Conservation (phyloP, 2,113 vertebrate species). For the Theristicus caerulescens region DNA sequence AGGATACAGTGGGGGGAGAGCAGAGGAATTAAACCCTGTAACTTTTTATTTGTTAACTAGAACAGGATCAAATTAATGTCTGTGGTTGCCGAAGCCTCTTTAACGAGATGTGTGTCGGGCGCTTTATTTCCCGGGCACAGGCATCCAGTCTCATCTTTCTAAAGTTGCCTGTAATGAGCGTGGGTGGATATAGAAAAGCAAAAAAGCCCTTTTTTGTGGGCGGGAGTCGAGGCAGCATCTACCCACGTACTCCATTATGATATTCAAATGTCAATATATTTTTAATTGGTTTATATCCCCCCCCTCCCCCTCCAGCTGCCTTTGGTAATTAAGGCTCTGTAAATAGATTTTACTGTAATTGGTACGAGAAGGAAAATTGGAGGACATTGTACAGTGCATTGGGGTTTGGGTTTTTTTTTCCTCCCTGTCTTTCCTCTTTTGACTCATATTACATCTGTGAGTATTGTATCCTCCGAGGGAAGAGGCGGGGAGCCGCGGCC, state of each 20-base stretch:
- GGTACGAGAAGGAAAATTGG: conserved; percentile 53
- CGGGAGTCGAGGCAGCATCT: conserved; percentile 50
- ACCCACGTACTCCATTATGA: conserved; percentile 62
- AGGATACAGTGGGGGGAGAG: background rate
- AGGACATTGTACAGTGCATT: conserved; percentile 35
- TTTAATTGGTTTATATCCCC: conserved; percentile 66
- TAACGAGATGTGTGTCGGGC: background rate
- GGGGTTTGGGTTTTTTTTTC: background rate
- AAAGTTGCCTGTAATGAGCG: conserved; percentile 38
- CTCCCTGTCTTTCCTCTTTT: conserved; percentile 1
- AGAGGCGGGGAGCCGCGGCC: background rate
- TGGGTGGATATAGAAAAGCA: conserved; percentile 52
- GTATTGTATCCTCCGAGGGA: background rate
- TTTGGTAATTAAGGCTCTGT: conserved; percentile 63
- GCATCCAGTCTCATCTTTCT: conserved; percentile 25
- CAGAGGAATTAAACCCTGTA: background rate
- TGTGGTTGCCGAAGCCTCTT: background rate
- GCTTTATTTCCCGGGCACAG: background rate
- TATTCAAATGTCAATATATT: conserved; percentile 72
- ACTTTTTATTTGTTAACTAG: background rate
- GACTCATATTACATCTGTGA: conserved; percentile 25
- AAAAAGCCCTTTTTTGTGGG: conserved; percentile 17
- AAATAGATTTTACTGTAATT: conserved; percentile 73
- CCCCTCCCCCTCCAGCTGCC: conserved; percentile 23
- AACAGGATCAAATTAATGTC: background rate